Evolutionary conservation across 2,888 invertebrate species (phyloP), one percentile per base, ranked within the genome.

Genomic region (Patella pellucida): DNA sequence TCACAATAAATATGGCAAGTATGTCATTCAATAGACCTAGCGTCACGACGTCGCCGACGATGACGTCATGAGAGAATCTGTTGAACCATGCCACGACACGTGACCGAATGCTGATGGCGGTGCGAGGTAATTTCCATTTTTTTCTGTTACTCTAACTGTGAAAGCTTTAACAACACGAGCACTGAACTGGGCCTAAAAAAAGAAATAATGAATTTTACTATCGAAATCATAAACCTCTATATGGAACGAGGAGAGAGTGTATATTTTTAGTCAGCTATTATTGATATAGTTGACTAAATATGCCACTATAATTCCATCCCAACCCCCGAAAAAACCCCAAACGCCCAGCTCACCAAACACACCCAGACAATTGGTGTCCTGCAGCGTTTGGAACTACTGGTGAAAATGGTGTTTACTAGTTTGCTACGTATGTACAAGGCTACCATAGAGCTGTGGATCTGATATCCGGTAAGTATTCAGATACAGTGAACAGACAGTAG

Each of bases 121-220:
- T 9, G 62, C 62, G 3, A 62, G 23, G 23, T 62, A 50, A 75
- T 85, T 83, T 11, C 85, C 84, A 77, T 85, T 85, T 31, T 82
- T 80, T 9, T 78, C 78, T 11, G 80, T 80, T 2, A 84, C 79
- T 73, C 81, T 78, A 52, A 77, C 77, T 11, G 85, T 82, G 70
- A 85, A 85, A 52, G 75, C 75, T 71, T 82, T 82, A 2, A 85
- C 83, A 52, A 81, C 82, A 23, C 83, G 75, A 23, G 85, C 84
- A 76, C 84, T 85, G 41, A 85, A 75, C 51, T 80, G 81, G 11
- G 83, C 84, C 85, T 85, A 78, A 16, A 78, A 81, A 16, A 19
- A 71, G 27, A 54, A 67, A 50, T 56, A 52, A 67, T 31, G 12
- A 71, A 15, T 69, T 31, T 31, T 11, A 12, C 41, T 31, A 23